A percentile compares a stretch with the other conserved stretches of the same genome.
phyloP scores from a whole-genome alignment of 1,140 invertebrate species.

The Aphelenchoides avenae region DNA sequence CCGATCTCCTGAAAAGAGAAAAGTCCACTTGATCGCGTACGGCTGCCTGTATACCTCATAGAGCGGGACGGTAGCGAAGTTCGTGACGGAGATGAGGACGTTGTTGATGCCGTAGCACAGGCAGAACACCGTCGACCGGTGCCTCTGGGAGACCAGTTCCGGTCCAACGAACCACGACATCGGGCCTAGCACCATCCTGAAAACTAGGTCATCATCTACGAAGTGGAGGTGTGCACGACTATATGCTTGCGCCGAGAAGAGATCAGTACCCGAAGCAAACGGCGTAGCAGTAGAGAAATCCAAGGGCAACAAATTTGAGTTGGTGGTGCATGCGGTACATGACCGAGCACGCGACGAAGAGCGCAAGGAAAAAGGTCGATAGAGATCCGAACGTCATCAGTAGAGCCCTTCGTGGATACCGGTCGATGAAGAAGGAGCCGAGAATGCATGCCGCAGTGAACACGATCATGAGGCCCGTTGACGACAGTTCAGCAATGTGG shows the following conservation, averaged over 20 bases:
- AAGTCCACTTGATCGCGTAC: conserved; percentile 5
- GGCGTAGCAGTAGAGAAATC: conserved; percentile 31
- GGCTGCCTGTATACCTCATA: too few species aligned
- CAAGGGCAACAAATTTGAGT: conserved; percentile 42
- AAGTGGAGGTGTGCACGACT: not conserved
- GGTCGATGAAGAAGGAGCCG: conserved; percentile 43
- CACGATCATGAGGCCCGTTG: conserved; percentile 36
- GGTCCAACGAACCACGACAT: conserved; percentile 51
- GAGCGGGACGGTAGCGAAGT: conserved; percentile 41
- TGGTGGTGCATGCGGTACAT: conserved; percentile 15
- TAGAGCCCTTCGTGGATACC: conserved; percentile 41
- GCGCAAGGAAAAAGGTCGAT: conserved; percentile 24
- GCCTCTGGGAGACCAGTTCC: conserved; percentile 46
- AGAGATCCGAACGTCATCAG: conserved; percentile 33
- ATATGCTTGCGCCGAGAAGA: conserved; percentile 1
- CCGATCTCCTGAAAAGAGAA: conserved; percentile 39
- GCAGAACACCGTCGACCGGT: conserved; percentile 48
- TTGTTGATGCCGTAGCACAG: conserved; percentile 51
- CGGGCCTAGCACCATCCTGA: conserved; percentile 46
- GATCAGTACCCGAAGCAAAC: conserved; percentile 38
- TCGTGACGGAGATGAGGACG: conserved; percentile 43
- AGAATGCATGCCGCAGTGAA: conserved; percentile 47
- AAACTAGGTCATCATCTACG: conserved; percentile 4
- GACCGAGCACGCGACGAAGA: conserved; percentile 35
- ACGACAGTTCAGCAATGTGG: conserved; percentile 39